These are phyloP conservation scores for Nemotelus nigrinus DNA, from an alignment of 2,888 invertebrate species.

Conservation along the genomic window DNA sequence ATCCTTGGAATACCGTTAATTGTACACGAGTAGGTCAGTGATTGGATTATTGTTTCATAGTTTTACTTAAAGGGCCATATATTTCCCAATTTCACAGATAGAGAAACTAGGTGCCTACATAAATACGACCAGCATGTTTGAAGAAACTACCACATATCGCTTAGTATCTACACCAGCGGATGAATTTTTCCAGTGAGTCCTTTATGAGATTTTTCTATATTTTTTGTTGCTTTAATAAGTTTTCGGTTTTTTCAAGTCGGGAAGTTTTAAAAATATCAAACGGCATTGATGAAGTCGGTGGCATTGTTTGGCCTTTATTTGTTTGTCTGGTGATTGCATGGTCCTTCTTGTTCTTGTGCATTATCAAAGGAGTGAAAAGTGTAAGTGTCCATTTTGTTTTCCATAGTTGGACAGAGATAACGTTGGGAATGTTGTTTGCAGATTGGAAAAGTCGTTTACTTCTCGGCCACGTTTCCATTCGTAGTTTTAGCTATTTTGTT, in stretches of 20 bases:
- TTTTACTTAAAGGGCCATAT: conserved; percentile 4
- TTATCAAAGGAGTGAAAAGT: conserved; percentile 87
- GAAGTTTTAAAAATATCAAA: conserved; percentile 80
- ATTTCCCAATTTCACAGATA: conserved; percentile 1
- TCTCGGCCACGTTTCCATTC: conserved; percentile 87
- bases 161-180: conserved; percentile 75
- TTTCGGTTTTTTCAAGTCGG: conserved; percentile 70
- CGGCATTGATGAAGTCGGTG: conserved; percentile 78
- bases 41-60: conserved; percentile 30
- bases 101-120: background rate
- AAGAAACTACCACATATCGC: conserved; percentile 52
- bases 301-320: conserved; percentile 83
- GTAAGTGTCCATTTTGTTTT: conserved; percentile 52
- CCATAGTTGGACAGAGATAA: background rate
- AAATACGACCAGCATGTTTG: conserved; percentile 11
- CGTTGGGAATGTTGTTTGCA: conserved; percentile 46
- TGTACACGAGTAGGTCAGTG: conserved; percentile 68
- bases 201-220: too few species aligned
- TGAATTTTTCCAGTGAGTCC: conserved; percentile 82
- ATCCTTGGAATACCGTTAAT: conserved; percentile 83
- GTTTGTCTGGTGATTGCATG: conserved; percentile 79
- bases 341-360: conserved; percentile 84
- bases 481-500: conserved; percentile 77
- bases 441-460: conserved; percentile 74
- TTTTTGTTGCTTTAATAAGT: conserved; percentile 34